Evolutionary conservation across 2,888 invertebrate species (phyloP), one percentile per base, ranked within the genome.

Genomic region (Neoscelio sp.): DNA sequence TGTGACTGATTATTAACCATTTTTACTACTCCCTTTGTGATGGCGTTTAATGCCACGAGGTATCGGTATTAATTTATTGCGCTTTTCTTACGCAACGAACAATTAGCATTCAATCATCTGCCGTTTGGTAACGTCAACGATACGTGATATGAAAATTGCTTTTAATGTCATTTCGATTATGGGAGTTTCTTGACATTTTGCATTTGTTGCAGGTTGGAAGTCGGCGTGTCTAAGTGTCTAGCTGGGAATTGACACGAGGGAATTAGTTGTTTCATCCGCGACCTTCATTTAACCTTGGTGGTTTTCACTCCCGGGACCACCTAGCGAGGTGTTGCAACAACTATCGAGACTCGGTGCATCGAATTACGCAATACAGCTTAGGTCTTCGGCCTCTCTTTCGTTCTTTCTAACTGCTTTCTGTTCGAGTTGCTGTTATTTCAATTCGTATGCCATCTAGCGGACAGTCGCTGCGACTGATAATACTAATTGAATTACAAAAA

Each of bases 361-460:
- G 82, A 82, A 82, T 82, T 83, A 82, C 80, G 81, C 82, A 82
- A 82, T 68, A 78, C 75, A 76, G 77, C 73, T 77, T 60, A 77
- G 56, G 62, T 42, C 48, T 62, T 52, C 44, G 40, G 23, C n/a
- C 46, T 71, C 52, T 20, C 46, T 48, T 28, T 58, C n/a, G n/a
- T n/a, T n/a, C n/a, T n/a, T n/a, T n/a, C n/a, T n/a, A n/a, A n/a
- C n/a, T n/a, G n/a, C n/a, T n/a, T n/a, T n/a, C n/a, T n/a, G n/a
- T n/a, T n/a, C n/a, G n/a, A n/a, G n/a, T n/a, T n/a, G n/a, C n/a
- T n/a, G n/a, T n/a, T n/a, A n/a, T n/a, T n/a, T n/a, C n/a, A n/a
- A n/a, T n/a, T n/a, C n/a, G n/a, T n/a, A n/a, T n/a, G n/a, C n/a
- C n/a, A n/a, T n/a, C n/a, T n/a, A n/a, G n/a, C n/a, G n/a, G n/a